Evolutionary conservation across 2,888 invertebrate genomes (phyloP).

Genomic region (Exocentrus adspersus): DNA sequence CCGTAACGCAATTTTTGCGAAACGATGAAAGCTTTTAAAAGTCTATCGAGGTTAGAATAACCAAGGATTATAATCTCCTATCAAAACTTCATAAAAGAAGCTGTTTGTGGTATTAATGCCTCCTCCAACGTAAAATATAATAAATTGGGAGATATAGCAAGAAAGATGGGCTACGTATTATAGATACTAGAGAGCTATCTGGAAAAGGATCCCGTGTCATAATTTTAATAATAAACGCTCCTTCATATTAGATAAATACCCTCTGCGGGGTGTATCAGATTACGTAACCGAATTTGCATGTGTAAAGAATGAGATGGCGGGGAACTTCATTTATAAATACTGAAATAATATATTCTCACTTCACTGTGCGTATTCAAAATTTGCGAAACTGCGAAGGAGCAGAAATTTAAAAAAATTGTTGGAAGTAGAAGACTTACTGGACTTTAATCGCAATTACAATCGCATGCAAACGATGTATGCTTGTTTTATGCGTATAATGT

Average conservation of each 20-base stretch:
- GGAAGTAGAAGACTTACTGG: no score
- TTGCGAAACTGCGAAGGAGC: no score
- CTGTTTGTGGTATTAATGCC: slow-evolving; percentile 8
- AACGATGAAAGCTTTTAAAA: neutral
- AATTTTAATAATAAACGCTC: slow-evolving; percentile 19
- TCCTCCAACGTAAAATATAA: slow-evolving; percentile 3
- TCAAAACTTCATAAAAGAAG: slow-evolving; percentile 7
- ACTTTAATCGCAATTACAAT: no score
- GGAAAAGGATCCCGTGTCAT: slow-evolving; percentile 7
- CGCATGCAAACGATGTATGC: no score
- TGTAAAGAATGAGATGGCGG: slow-evolving; percentile 25
- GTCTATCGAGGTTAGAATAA: neutral
- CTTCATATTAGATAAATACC: slow-evolving; percentile 15
- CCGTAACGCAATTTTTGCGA: neutral
- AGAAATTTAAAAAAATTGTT: no score
- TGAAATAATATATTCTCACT: slow-evolving; percentile 29
- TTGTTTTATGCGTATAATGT: no score
- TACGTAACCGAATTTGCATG: slow-evolving; percentile 27
- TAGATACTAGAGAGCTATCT: slow-evolving; percentile 4
- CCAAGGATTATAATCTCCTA: slow-evolving; percentile 12
- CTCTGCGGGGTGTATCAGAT: slow-evolving; percentile 19
- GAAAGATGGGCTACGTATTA: neutral
- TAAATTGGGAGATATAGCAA: slow-evolving; percentile 11
- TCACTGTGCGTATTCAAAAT: no score
- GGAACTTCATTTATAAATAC: slow-evolving; percentile 31